Conservation (phyloP, 2,113 vertebrate genomes). For the Dasyurus viverrinus region DNA sequence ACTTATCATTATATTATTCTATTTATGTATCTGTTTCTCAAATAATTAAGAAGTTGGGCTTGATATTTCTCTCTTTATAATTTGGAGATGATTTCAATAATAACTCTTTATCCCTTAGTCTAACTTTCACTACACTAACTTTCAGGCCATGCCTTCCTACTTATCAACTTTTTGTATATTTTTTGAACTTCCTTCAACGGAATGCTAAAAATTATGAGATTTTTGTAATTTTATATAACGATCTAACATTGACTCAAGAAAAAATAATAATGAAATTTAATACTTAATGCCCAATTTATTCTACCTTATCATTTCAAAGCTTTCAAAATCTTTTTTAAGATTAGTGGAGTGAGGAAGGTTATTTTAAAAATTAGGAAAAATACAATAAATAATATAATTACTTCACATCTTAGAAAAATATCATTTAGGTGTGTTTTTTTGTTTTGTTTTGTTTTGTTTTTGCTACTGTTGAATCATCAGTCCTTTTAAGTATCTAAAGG, state of each 20-base stretch:
- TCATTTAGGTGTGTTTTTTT: neutral
- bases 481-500: neutral
- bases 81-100: neutral
- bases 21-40: neutral
- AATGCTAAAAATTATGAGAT: neutral
- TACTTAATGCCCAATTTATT: neutral
- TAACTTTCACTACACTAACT: too few relatives aligned
- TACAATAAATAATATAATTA: neutral
- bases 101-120: neutral
- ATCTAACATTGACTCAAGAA: neutral
- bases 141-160: neutral
- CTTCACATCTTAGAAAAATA: neutral
- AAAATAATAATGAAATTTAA: neutral
- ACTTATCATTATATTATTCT: neutral
- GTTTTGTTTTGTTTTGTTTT: neutral
- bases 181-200: neutral
- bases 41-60: neutral
- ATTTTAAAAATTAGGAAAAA: neutral
- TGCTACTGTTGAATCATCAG: neutral
- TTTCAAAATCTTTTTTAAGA: neutral
- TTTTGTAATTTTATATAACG: neutral
- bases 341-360: neutral
- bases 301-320: neutral
- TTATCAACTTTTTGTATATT: neutral
- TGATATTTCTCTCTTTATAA: neutral